Base-by-base conservation (phyloP, 1,140 invertebrate genomes). In the Saccostrea glomerata region DNA sequence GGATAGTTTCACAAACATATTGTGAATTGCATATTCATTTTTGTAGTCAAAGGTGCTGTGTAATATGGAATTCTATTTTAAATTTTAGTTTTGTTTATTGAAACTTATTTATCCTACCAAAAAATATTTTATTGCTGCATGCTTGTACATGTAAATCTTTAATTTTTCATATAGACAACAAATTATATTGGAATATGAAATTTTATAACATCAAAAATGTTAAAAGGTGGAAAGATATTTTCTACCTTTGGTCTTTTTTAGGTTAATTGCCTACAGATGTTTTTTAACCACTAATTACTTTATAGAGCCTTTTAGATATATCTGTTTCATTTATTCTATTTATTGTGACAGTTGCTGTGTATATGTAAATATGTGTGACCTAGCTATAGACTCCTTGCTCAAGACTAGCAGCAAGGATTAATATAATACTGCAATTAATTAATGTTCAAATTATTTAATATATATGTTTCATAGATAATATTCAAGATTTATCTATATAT, bases 391-490 rank as follows among this genome's bases (percentile, higher is more conserved):
- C 70, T 23, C 30, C 70, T 77, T 77, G 70, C 70, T 77, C 25
- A 13, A 77, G 30, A 30, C 70, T 77, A 77, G 70, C 70, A 77
- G 70, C 70, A 36, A 36, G 70, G 70, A 30, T 77, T 77, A 77
- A 77, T 77, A 30, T 77, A 77, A 77, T 77, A 77, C 25, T 25
- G 30, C 70, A 77, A 73, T 73, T n/a, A n/a, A n/a, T n/a, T 73
- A 73, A 30, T 77, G 70, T 77, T 77, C 70, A 77, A 77, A 77
- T 77, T 77, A 77, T 30, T 17, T 77, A 77, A 77, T 77, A 77
- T 77, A 77, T 73, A 77, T 77, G 70, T 77, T 77, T 36, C 70
- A 77, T 77, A 77, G 70, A 77, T 77, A 77, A 77, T 77, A 77
- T 77, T 77, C 70, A 77, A 77, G 66, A 77, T 77, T 77, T 30